Evolutionary conservation across 2,113 vertebrate species (phyloP).

Genomic region (Phalacrocorax pelagicus): DNA sequence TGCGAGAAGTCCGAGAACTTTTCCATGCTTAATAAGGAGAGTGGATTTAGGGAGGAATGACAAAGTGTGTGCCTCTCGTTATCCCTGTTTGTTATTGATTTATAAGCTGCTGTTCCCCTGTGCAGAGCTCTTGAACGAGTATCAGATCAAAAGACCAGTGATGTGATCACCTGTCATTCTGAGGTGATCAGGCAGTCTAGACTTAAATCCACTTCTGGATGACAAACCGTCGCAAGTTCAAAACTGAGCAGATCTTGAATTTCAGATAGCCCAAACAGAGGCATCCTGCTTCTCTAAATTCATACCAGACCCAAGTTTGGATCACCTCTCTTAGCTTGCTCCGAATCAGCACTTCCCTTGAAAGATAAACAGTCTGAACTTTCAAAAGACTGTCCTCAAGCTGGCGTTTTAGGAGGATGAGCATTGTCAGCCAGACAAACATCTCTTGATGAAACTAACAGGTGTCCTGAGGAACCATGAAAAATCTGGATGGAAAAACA

Average conservation of each 20-base stretch:
- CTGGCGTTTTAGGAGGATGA: not conserved
- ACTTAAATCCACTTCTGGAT: constrained; percentile 7
- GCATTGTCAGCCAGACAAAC: constrained; percentile 13
- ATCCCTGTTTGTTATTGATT: constrained; percentile 2
- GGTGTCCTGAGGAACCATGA: not conserved
- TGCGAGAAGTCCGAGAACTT: constrained; percentile 14
- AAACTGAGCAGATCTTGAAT: not conserved
- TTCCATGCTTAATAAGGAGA: constrained; percentile 39
- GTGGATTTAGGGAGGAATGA: not conserved
- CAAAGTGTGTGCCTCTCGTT: not conserved
- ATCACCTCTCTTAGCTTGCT: not conserved
- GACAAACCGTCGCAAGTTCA: not conserved
- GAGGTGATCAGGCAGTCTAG: not conserved
- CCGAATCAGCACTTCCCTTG: not conserved
- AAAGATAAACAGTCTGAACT: constrained; percentile 25
- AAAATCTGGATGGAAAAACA: not conserved
- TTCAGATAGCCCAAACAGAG: constrained; percentile 20
- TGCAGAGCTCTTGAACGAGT: not conserved
- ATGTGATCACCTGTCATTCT: not conserved
- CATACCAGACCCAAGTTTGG: constrained; percentile 4
- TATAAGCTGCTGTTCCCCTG: not conserved
- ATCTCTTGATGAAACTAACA: constrained; percentile 8
- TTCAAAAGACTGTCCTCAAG: not conserved
- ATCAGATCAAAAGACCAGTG: not conserved
- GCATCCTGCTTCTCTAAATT: not conserved